Evolutionary conservation across 2,113 vertebrate species (phyloP).

Genomic region (Panurus biarmicus): DNA sequence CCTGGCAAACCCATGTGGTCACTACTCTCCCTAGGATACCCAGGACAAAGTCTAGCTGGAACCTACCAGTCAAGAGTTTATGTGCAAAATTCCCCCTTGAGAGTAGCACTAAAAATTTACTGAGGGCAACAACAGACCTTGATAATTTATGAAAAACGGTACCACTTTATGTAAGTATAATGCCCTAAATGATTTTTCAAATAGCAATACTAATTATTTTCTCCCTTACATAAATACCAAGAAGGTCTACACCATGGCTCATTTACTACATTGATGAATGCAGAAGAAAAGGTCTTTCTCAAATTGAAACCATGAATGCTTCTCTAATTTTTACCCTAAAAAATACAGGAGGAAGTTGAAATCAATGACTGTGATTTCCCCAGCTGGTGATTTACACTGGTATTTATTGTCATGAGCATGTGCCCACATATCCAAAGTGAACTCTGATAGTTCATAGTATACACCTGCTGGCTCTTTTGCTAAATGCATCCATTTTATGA

Average conservation of each 20-base stretch:
- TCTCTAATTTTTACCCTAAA: not conserved
- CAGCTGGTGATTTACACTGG: not conserved
- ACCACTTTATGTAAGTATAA: not conserved
- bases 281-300: not conserved
- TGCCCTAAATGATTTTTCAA: not conserved
- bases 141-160: not conserved
- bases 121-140: not conserved
- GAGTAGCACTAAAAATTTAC: not conserved
- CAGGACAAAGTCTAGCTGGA: not conserved
- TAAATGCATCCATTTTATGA: not conserved
- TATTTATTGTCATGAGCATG: not conserved
- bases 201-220: not conserved
- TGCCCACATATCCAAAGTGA: not conserved
- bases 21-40: fast-evolving
- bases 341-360: not conserved
- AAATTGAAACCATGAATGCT: not conserved
- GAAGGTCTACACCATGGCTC: not conserved
- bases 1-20: not conserved
- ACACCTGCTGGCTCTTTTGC: not conserved
- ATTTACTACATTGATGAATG: not conserved
- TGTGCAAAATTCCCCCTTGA: not conserved
- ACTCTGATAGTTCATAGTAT: not conserved
- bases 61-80: not conserved
- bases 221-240: not conserved
- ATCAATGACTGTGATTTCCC: not conserved